Evolutionary conservation across 2,113 vertebrate genomes (phyloP).

Genomic region (Ictalurus furcatus): DNA sequence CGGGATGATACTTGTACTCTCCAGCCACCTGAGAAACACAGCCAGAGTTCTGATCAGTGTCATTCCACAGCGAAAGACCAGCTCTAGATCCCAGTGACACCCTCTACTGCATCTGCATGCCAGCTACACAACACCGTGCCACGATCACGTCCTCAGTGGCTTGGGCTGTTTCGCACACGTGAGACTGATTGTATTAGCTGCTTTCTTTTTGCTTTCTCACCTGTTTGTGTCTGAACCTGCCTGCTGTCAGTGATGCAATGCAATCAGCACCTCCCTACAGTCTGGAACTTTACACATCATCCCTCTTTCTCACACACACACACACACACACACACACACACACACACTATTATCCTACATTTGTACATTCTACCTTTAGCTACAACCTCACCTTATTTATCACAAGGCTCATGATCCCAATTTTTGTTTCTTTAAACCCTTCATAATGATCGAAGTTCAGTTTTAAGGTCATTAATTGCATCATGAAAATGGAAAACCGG

Average conservation of each 20-base stretch:
- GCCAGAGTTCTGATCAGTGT: constrained; percentile 26
- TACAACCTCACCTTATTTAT: not conserved
- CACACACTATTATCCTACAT: not conserved
- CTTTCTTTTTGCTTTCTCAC: constrained; percentile 55
- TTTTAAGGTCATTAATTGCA: not conserved
- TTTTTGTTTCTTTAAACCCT: not conserved
- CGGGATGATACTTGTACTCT: constrained; percentile 95
- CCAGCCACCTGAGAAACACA: constrained; percentile 86
- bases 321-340: not conserved
- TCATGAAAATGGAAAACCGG: not conserved
- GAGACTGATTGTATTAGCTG: constrained; percentile 1
- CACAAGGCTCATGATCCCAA: not conserved
- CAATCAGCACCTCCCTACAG: constrained; percentile 44
- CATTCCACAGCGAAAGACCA: not conserved
- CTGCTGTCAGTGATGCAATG: constrained; percentile 70
- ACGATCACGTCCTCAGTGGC: not conserved
- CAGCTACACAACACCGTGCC: not conserved
- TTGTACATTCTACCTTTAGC: not conserved
- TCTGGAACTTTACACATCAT: constrained; percentile 39
- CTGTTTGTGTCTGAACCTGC: constrained; percentile 65
- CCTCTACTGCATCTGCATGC: not conserved
- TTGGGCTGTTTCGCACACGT: not conserved
- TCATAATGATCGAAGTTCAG: not conserved
- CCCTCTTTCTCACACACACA: not conserved
- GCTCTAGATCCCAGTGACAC: not conserved